Evolutionary conservation across 2,888 invertebrate species (phyloP).

Genomic region (Stenichneumon culpator): DNA sequence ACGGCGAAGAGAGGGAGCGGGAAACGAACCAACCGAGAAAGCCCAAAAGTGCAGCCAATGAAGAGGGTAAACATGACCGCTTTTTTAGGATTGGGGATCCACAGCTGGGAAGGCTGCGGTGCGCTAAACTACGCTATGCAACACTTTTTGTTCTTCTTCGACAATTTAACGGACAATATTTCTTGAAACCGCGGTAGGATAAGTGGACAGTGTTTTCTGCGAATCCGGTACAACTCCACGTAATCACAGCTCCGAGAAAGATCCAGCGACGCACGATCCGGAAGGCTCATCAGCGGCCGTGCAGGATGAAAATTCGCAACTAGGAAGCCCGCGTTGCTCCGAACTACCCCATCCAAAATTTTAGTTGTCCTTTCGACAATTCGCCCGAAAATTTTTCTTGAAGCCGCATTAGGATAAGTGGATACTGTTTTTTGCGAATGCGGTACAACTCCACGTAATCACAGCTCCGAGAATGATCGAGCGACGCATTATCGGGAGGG

Average conservation of each 20-base stretch:
- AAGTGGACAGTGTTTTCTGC: neutral
- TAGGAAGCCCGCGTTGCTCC: neutral
- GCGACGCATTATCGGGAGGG: slow-evolving; percentile 58
- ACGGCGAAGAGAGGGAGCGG: slow-evolving; percentile 40
- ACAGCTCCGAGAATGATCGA: slow-evolving; percentile 68
- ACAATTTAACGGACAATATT: too few species aligned
- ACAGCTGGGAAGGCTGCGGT: neutral
- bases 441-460: slow-evolving; percentile 52
- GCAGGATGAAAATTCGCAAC: slow-evolving; percentile 32
- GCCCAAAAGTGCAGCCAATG: slow-evolving; percentile 37
- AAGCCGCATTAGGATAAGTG: slow-evolving; percentile 21
- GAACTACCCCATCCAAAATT: neutral
- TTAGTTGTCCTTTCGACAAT: neutral
- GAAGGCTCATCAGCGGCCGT: slow-evolving; percentile 26
- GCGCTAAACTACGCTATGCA: too few species aligned
- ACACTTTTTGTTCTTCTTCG: neutral
- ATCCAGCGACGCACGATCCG: slow-evolving; percentile 61
- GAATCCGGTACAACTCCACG: slow-evolving; percentile 33
- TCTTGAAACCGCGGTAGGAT: slow-evolving; percentile 12
- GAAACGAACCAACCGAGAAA: slow-evolving; percentile 6
- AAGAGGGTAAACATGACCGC: slow-evolving; percentile 17
- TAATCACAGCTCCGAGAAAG: slow-evolving; percentile 67
- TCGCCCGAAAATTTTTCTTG: neutral
- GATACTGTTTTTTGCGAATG: neutral
- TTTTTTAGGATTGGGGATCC: neutral